phyloP scores from a whole-genome alignment of 1,140 invertebrate genomes.

The Ips typographus region DNA sequence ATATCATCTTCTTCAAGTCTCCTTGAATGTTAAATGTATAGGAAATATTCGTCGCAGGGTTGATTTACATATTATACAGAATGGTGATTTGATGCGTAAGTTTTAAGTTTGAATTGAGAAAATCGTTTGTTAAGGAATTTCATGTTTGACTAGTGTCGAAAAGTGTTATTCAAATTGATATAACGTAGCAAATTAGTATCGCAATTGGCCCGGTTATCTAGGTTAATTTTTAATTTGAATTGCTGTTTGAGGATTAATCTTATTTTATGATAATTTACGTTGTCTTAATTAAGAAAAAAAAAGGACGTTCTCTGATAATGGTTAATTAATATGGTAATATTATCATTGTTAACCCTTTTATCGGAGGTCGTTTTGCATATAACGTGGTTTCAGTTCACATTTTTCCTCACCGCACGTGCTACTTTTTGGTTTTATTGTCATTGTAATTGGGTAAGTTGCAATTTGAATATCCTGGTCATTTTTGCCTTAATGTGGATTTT shows the following conservation, averaged over 20 bases:
- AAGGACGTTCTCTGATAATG: slow-evolving; percentile 17
- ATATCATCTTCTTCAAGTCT: slow-evolving; percentile 16
- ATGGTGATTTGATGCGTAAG: too few relatives aligned
- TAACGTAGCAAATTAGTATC: not conserved
- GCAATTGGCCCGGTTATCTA: slow-evolving; percentile 6
- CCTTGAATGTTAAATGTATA: slow-evolving; percentile 11
- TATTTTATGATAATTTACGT: slow-evolving; percentile 23
- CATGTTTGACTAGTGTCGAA: not conserved
- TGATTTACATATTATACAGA: slow-evolving; percentile 22
- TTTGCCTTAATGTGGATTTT: too few relatives aligned
- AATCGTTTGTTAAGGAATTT: too few relatives aligned
- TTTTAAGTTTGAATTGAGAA: too few relatives aligned
- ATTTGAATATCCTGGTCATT: too few relatives aligned
- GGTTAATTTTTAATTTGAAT: slow-evolving; percentile 13
- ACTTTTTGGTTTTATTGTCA: slow-evolving; percentile 3
- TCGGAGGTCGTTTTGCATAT: slow-evolving; percentile 25
- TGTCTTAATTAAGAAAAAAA: slow-evolving; percentile 21
- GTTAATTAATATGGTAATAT: slow-evolving; percentile 27
- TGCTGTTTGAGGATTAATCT: slow-evolving; percentile 21
- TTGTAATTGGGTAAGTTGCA: too few relatives aligned
- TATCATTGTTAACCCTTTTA: slow-evolving; percentile 25
- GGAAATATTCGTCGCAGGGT: slow-evolving; percentile 20
- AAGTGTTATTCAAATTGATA: not conserved
- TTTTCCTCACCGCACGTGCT: slow-evolving; percentile 25
- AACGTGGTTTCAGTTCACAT: slow-evolving; percentile 26